A percentile compares a stretch with the other conserved stretches of the same genome.
Evolutionary conservation across 2,797 vertebrate genomes (phyloP).

Genomic region (Iguana delicatissima): DNA sequence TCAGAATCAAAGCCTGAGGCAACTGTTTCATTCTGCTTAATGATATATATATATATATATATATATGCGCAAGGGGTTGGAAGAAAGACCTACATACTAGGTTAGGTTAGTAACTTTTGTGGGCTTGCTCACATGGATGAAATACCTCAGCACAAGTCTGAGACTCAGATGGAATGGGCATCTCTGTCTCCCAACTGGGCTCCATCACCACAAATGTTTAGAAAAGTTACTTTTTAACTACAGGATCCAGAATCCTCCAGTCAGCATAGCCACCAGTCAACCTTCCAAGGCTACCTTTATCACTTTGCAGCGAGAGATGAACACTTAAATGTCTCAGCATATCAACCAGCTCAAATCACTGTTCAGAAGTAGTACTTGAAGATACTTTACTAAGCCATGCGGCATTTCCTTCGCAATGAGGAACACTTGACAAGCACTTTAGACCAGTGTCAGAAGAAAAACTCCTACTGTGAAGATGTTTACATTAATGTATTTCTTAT

Average conservation of each 20-base stretch:
- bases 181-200: neutral
- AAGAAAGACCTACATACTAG: neutral
- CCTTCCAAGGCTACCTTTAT: neutral
- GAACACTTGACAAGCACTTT: neutral
- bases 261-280: too few relatives aligned
- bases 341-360: neutral
- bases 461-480: conserved; percentile 5
- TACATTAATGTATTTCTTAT: neutral
- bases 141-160: neutral
- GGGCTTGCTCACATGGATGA: neutral
- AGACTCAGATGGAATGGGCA: neutral
- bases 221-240: too few relatives aligned
- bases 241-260: too few relatives aligned
- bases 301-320: neutral
- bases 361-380: neutral
- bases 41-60: too few relatives aligned
- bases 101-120: neutral
- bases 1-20: too few relatives aligned
- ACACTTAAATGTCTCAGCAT: neutral
- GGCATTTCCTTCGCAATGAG: neutral
- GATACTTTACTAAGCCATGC: neutral
- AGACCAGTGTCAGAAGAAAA: neutral
- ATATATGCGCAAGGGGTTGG: too few relatives aligned
- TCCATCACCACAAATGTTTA: neutral
- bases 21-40: neutral